A percentile compares a stretch with the other conserved stretches of the same genome.
phyloP scores from a whole-genome alignment of 2,113 vertebrate genomes.

The Chlorodrepanis virens region DNA sequence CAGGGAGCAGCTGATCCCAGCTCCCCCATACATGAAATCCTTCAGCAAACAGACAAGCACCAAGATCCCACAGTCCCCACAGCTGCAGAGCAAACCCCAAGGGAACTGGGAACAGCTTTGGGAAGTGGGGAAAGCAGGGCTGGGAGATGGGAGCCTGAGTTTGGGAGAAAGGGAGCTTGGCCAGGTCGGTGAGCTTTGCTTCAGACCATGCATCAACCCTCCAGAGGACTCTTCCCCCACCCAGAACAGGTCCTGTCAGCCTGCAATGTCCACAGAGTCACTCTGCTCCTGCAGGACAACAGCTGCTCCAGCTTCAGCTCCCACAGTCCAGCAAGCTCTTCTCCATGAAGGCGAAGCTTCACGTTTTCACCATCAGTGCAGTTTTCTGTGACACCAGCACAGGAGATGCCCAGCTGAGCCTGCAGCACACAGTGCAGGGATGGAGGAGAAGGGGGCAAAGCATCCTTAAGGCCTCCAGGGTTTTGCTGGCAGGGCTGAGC shows the following conservation, averaged over 20 bases:
- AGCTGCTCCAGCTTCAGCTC: background rate
- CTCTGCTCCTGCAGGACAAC: slow-evolving; percentile 32
- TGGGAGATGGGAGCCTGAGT: background rate
- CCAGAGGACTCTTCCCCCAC: background rate
- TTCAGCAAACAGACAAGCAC: background rate
- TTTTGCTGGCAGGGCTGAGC: slow-evolving; percentile 17
- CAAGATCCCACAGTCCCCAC: slow-evolving; percentile 24
- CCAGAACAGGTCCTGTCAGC: background rate
- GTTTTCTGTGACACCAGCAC: background rate
- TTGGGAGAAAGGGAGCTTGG: background rate
- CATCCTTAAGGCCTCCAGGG: slow-evolving; percentile 70
- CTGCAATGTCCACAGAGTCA: background rate
- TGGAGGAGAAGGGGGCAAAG: background rate
- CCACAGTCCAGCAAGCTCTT: background rate
- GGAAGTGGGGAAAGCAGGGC: slow-evolving; percentile 16
- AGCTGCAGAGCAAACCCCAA: slow-evolving; percentile 24
- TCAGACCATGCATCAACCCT: background rate
- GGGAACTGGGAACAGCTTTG: background rate
- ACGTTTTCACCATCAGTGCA: background rate
- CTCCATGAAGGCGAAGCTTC: slow-evolving; percentile 18
- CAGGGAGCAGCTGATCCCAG: background rate
- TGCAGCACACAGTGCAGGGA: background rate
- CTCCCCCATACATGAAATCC: background rate
- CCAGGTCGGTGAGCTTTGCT: slow-evolving; percentile 7
- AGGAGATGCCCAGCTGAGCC: background rate